These are phyloP conservation scores for Corythaixoides concolor DNA, from an alignment of 2,113 vertebrate genomes.

Conservation along the genomic window DNA sequence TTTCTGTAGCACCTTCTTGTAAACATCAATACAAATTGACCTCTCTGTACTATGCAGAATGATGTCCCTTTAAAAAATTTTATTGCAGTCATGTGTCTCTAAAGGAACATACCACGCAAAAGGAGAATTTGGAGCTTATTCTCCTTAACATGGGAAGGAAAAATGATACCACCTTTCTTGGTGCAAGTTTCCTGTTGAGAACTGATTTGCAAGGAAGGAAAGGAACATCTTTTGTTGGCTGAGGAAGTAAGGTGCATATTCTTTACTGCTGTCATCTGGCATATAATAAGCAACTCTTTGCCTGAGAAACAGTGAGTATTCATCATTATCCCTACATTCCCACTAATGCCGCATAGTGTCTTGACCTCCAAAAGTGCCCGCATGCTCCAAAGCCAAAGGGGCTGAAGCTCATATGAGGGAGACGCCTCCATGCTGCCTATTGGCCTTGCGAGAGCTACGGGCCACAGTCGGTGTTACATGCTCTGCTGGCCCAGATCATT, in stretches of 20 bases:
- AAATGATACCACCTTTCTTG: not conserved
- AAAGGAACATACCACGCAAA: not conserved
- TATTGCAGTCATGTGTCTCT: not conserved
- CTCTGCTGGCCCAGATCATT: not conserved
- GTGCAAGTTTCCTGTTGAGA: not conserved
- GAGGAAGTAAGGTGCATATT: not conserved
- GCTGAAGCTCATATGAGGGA: not conserved
- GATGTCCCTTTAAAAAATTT: not conserved
- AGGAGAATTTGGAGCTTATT: not conserved
- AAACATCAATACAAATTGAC: not conserved
- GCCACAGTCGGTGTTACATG: rapidly evolving
- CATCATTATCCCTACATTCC: not conserved
- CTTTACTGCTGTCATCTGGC: not conserved
- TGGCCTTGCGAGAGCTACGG: not conserved
- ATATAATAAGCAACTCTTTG: not conserved
- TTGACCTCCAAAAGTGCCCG: not conserved
- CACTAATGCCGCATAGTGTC: not conserved
- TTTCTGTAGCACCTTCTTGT: not conserved
- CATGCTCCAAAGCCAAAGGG: not conserved
- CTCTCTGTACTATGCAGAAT: not conserved
- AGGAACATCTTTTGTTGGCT: not conserved
- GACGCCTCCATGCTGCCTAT: not conserved
- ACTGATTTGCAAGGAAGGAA: not conserved
- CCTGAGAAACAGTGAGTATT: not conserved
- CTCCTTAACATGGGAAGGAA: not conserved